Percentiles rank a stretch among this genome's conserved stretches.
These are phyloP conservation scores for Lagria hirta DNA, from an alignment of 2,888 invertebrate genomes.

Conservation along the genomic window DNA sequence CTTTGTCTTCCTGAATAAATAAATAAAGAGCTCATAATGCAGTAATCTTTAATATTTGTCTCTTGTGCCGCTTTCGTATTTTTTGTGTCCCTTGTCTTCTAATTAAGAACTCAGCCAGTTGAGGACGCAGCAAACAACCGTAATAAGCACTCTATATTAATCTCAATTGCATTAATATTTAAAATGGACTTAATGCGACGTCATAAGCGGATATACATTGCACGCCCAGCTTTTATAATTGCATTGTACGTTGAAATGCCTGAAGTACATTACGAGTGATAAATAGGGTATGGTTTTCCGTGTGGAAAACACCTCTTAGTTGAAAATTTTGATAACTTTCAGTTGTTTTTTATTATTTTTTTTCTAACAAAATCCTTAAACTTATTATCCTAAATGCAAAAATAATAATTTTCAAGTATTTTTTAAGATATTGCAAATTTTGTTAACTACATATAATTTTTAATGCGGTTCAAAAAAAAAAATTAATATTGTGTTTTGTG, in stretches of 20 bases:
- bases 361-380: no score
- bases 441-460: no score
- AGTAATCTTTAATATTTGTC: conserved; percentile 26
- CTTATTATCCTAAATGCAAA: no score
- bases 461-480: no score
- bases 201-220: conserved; percentile 28
- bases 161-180: conserved; percentile 48
- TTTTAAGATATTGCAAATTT: no score
- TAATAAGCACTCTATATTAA: conserved; percentile 50
- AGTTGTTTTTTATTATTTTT: no score
- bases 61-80: conserved; percentile 12
- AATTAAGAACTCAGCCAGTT: not conserved
- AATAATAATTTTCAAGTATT: no score
- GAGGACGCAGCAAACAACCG: conserved; percentile 36
- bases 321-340: conserved; percentile 21
- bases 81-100: conserved; percentile 10
- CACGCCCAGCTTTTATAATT: conserved; percentile 29
- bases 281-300: conserved; percentile 24
- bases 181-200: conserved; percentile 37
- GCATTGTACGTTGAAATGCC: conserved; percentile 24
- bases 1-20: conserved; percentile 18
- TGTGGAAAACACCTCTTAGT: conserved; percentile 18
- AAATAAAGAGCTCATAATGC: conserved; percentile 21
- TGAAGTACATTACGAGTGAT: conserved; percentile 29
- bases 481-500: no score